A percentile compares a stretch with the other conserved stretches of the same genome.
These are phyloP conservation scores for Platichthys flesus DNA, from an alignment of 2,113 vertebrate species.

Conservation along the genomic window DNA sequence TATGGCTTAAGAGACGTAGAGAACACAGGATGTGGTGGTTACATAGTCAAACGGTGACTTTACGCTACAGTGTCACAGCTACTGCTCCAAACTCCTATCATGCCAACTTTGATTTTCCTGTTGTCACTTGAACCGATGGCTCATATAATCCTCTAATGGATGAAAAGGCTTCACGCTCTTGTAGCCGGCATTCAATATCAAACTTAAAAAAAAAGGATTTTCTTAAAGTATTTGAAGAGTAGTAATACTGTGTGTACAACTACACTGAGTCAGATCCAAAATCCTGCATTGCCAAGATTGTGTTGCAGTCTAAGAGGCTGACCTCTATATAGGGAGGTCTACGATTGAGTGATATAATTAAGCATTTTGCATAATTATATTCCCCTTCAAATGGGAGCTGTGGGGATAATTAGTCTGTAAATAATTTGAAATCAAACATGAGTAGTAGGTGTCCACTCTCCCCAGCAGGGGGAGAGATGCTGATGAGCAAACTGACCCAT, in stretches of 20 bases:
- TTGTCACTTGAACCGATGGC: conserved; percentile 9
- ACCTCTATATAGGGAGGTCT: background rate
- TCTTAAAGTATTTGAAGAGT: background rate
- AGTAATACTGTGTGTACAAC: background rate
- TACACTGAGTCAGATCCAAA: background rate
- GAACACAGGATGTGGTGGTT: conserved; percentile 17
- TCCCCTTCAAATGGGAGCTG: conserved; percentile 21
- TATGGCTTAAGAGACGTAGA: conserved; percentile 32
- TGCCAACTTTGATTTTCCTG: conserved; percentile 32
- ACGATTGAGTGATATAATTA: conserved; percentile 26
- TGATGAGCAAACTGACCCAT: conserved; percentile 66
- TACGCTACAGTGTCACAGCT: conserved; percentile 2
- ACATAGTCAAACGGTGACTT: conserved; percentile 15
- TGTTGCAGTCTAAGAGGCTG: conserved; percentile 5
- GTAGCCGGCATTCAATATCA: background rate
- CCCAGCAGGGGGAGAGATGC: conserved; percentile 33
- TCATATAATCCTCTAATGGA: conserved; percentile 9
- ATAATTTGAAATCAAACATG: conserved; percentile 65
- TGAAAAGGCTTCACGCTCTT: conserved; percentile 2
- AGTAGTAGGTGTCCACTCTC: conserved; percentile 46
- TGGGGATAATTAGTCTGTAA: conserved; percentile 66
- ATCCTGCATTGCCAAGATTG: background rate
- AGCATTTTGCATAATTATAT: conserved; percentile 46
- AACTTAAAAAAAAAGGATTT: too few species aligned
- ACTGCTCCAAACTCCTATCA: background rate